These are phyloP conservation scores for Hexactinellida sp. DNA, from an alignment of 37 sponge, comb jelly and placozoan species.

Conservation along the genomic window DNA sequence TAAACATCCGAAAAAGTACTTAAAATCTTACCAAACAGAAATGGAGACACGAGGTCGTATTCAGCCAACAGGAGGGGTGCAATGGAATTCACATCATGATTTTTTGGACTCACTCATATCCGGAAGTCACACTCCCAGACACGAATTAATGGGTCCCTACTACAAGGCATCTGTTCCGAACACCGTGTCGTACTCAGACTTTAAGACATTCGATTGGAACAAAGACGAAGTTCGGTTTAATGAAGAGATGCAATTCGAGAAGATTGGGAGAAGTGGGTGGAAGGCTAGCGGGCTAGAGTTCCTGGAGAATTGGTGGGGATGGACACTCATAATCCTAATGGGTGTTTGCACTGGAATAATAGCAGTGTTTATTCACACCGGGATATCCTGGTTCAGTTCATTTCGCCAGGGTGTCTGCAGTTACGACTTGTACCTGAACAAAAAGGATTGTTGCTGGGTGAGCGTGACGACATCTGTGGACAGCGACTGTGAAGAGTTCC, in stretches of 20 bases:
- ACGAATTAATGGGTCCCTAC: not conserved
- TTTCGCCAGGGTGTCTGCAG: not conserved
- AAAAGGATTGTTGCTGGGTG: not conserved
- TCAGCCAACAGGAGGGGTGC: not conserved
- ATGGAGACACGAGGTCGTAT: not conserved
- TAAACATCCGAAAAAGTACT: no score
- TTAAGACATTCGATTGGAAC: conserved; percentile 97
- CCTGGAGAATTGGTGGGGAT: conserved; percentile 77
- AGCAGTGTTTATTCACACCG: conserved; percentile 27
- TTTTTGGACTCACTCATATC: not conserved
- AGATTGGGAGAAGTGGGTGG: conserved; percentile 17
- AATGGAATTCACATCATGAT: conserved; percentile 9
- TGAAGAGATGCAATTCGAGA: conserved; percentile 32
- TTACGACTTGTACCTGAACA: not conserved
- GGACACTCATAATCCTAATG: conserved; percentile 84
- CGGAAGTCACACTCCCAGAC: not conserved
- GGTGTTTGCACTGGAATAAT: conserved; percentile 71
- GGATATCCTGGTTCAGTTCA: not conserved
- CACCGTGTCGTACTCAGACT: conserved; percentile 34
- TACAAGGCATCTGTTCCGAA: not conserved
- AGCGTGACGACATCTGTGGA: not conserved
- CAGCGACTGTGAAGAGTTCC: conserved; percentile 1
- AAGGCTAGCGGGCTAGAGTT: conserved; percentile 30
- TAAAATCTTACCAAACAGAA: not conserved
- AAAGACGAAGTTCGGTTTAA: conserved; percentile 62